Evolutionary conservation across 2,113 vertebrate genomes (phyloP).

Genomic region (Sus scrofa): DNA sequence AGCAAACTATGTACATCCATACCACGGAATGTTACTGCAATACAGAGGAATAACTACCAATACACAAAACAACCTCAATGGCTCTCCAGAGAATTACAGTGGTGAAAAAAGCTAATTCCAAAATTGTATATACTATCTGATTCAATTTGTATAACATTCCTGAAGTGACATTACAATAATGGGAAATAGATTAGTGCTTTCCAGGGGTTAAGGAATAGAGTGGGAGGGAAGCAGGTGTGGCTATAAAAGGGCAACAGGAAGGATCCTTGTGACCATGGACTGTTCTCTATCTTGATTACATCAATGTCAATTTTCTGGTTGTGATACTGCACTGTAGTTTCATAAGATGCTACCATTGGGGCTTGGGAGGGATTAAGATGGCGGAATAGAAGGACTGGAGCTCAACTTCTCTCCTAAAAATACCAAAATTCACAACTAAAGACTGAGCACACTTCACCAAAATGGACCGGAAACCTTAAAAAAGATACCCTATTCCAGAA

Average conservation of each 20-base stretch:
- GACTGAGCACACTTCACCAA: too few relatives aligned
- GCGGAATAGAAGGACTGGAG: too few relatives aligned
- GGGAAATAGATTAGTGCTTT: not conserved
- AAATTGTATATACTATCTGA: not conserved
- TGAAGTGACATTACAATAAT: conserved; percentile 1
- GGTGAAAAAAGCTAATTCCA: not conserved
- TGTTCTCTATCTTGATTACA: not conserved
- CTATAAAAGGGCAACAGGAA: not conserved
- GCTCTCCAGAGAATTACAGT: not conserved
- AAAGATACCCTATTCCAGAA: too few relatives aligned
- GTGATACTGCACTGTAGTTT: not conserved
- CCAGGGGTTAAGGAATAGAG: not conserved
- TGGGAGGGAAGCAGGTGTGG: not conserved
- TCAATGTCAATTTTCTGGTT: not conserved
- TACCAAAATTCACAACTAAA: too few relatives aligned
- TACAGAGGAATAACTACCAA: conserved; percentile 3
- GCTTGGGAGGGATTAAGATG: too few relatives aligned
- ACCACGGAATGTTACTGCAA: not conserved
- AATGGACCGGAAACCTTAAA: too few relatives aligned
- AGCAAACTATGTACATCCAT: not conserved
- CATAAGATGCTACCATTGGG: not conserved
- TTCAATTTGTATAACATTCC: not conserved
- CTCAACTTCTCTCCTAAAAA: too few relatives aligned
- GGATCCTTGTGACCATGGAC: not conserved
- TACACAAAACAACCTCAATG: not conserved